Evolutionary conservation across 1,140 invertebrate genomes (phyloP).

Genomic region (Bombus superbus): DNA sequence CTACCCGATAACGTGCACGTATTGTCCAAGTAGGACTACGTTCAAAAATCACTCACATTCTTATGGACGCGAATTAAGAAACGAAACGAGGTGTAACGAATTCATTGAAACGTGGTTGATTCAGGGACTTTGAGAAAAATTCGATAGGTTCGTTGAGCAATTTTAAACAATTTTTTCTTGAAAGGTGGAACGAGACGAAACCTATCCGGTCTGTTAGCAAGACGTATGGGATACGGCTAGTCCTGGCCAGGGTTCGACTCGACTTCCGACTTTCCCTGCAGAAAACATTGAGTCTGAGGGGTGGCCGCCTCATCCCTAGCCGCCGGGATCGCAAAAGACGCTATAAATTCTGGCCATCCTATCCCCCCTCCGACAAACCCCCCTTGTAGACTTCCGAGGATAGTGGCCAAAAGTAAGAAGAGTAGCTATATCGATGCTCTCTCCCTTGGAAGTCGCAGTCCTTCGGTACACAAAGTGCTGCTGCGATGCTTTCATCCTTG

Average conservation of each 20-base stretch:
- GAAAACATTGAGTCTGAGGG: conserved; percentile 83
- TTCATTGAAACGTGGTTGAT: not conserved
- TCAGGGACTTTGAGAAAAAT: too few species aligned
- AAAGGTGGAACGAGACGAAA: conserved; percentile 70
- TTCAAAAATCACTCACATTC: conserved; percentile 41
- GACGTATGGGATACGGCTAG: conserved; percentile 81
- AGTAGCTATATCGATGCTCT: conserved; percentile 63
- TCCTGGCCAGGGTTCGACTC: conserved; percentile 81
- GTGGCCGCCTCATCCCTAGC: conserved; percentile 69
- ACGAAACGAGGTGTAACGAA: conserved; percentile 23
- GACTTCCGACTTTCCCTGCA: conserved; percentile 82
- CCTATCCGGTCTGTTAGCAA: conserved; percentile 78
- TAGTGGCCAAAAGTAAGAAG: conserved; percentile 79
- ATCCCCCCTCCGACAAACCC: conserved; percentile 36
- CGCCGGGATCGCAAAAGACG: conserved; percentile 76
- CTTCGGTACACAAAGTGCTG: conserved; percentile 48
- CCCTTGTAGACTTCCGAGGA: conserved; percentile 69
- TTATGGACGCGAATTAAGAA: conserved; percentile 44
- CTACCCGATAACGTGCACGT: conserved; percentile 79
- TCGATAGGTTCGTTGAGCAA: not conserved
- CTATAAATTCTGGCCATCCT: conserved; percentile 80
- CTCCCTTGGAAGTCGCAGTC: conserved; percentile 56
- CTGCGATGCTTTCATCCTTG: conserved; percentile 39
- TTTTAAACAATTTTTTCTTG: conserved; percentile 71
- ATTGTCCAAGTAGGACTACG: conserved; percentile 71